Evolutionary conservation across 2,113 vertebrate species (phyloP), one percentile per base, ranked within the genome.

Genomic region (Toxotes jaculatrix): DNA sequence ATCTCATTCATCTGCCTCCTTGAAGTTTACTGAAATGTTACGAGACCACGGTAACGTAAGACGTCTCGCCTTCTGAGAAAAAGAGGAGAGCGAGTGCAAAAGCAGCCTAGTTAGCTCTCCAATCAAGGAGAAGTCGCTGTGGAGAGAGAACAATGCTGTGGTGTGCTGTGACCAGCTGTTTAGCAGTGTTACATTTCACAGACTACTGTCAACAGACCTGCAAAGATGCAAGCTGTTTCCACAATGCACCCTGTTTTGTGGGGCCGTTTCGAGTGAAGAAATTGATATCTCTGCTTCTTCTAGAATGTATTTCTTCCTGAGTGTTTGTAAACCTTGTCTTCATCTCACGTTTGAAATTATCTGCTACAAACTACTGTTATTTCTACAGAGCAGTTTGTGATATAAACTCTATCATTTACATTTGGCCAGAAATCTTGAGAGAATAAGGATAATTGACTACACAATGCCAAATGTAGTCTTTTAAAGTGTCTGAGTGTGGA

Each of bases 111-210:
- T 67, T 83, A 27, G 6, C 73, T 85, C 49, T 77, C 49, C 82
- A 66, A 71, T 36, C 38, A 66, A 81, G 51, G 38, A 78, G 61
- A 71, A 88, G 81, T 49, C 55, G 78, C 43, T 0, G 31, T 36
- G 74, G 74, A 77, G 69, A 74, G 73, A 67, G 65, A 83, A 74
- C 45, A 69, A 79, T 70, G 79, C 76, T 53, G 81, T 85, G 74
- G 53, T 79, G 79, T 77, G 76, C 68, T 60, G 77, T 9, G 45
- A 80, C 78, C 90, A 91, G 89, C 87, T 89, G 90, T 86, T 88
- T 70, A 40, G 65, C 60, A 77, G 86, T 86, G 84, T 91, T 90
- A 91, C 84, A 87, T 89, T 93, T 93, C 90, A 91, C 87, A 91
- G 59, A 64, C 73, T 53, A 45, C 31, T 55, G 76, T 83, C 83